Base-by-base conservation (phyloP, 2,888 invertebrate species). In the Mechanitis messenoides region DNA sequence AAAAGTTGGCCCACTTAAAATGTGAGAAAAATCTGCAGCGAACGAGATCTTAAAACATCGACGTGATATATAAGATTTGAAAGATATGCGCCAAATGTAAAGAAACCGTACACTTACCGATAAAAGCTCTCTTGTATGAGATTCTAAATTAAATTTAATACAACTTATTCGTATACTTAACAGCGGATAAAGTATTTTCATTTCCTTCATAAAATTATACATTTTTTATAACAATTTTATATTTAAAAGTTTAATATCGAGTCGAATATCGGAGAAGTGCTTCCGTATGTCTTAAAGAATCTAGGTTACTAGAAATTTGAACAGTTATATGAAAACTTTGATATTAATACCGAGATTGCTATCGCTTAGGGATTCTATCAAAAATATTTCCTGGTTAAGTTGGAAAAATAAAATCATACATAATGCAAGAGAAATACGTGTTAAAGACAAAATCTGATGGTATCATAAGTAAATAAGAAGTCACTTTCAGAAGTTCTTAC, bases 261-360 rank as follows among this genome's bases (percentile, higher is more conserved):
- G 28, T 50, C 7, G 9, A 50, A 31, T 28, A 50, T 31, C 3
- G 28, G 28, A 31, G 31, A 11, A 5, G 28, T 50, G 28, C 31
- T 50, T 50, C 3, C 7, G 7, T 7, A 50, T 9, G 31, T 50
- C 28, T 50, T 50, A 50, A 31, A 31, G 31, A 50, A 50, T 50
- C 81, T 84, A 76, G 83, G 82, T 77, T 79, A 82, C 68, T 71
- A 73, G 75, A 66, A 65, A 67, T 69, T 68, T 68, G 61, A 74
- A 64, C 72, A 68, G 81, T 80, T 82, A 85, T 85, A 84, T 78
- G 80, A 81, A 83, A 84, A 83, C 76, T 85, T 85, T 71, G 67
- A 70, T 68, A 64, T 70, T 69, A 73, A 72, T 74, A 77, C 71
- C 59, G 68, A 74, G 73, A 74, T 78, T 74, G 71, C 73, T 69